These are phyloP conservation scores for Lacanobia oleracea DNA, from an alignment of 2,888 invertebrate species.

Conservation along the genomic window DNA sequence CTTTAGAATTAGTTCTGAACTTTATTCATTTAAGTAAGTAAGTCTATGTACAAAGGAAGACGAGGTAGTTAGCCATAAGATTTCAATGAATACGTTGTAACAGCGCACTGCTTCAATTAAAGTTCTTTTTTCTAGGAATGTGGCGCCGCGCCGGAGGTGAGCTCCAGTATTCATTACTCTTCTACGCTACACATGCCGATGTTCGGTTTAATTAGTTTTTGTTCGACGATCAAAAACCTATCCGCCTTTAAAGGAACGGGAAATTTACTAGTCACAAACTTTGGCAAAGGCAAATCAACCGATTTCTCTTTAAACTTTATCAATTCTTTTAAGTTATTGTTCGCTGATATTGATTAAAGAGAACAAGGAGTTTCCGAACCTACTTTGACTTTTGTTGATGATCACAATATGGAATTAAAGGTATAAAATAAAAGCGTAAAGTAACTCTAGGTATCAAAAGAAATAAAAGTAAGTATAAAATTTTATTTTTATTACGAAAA, in stretches of 20 bases:
- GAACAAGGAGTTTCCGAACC: constrained; percentile 24
- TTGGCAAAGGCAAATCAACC: constrained; percentile 53
- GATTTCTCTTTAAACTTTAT: constrained; percentile 53
- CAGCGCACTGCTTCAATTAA: constrained; percentile 81
- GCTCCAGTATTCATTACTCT: constrained; percentile 83
- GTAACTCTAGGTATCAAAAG: constrained; percentile 10
- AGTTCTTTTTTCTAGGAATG: constrained; percentile 76
- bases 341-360: constrained; percentile 39
- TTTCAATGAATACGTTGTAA: constrained; percentile 78
- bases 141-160: constrained; percentile 63
- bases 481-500: constrained; percentile 26
- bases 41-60: constrained; percentile 16
- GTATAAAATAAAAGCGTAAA: not conserved
- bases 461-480: constrained; percentile 22
- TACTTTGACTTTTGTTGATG: constrained; percentile 27
- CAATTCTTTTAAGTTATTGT: constrained; percentile 43
- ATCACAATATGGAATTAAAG: constrained; percentile 21
- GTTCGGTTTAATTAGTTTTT: constrained; percentile 88
- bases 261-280: constrained; percentile 63
- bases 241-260: constrained; percentile 73
- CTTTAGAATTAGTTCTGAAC: not conserved
- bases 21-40: constrained; percentile 32
- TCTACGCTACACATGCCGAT: constrained; percentile 81
- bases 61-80: constrained; percentile 63
- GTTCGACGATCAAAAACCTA: constrained; percentile 77